Evolutionary conservation across 2,113 vertebrate species (phyloP).

Genomic region (Todiramphus chloris): DNA sequence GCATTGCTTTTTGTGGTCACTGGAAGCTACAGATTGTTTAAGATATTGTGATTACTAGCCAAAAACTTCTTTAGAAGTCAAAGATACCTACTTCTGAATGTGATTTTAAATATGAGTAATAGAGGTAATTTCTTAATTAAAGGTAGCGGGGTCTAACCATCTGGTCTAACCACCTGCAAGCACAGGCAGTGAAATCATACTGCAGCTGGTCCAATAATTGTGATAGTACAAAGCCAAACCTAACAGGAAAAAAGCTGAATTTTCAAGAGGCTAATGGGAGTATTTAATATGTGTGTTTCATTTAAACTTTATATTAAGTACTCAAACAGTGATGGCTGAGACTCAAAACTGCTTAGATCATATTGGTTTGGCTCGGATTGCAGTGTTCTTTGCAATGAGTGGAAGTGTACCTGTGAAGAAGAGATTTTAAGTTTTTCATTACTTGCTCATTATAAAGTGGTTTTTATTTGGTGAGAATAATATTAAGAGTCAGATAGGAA

Average conservation of each 20-base stretch:
- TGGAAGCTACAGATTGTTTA: background rate
- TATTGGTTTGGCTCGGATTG: background rate
- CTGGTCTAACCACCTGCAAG: background rate
- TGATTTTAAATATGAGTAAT: background rate
- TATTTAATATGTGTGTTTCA: background rate
- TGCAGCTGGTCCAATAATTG: background rate
- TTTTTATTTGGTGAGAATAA: background rate
- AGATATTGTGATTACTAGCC: background rate
- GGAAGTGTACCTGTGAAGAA: background rate
- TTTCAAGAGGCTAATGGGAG: background rate
- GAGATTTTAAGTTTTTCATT: no score
- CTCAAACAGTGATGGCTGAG: background rate
- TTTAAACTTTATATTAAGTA: background rate
- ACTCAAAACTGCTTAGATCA: background rate
- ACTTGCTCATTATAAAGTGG: no score
- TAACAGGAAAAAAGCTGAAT: background rate
- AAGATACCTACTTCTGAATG: background rate
- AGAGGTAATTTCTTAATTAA: background rate
- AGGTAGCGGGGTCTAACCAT: background rate
- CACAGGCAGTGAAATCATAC: background rate
- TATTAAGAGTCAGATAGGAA: background rate
- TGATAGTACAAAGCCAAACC: background rate
- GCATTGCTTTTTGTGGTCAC: background rate
- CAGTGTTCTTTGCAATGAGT: background rate
- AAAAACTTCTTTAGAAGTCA: background rate